Base-by-base conservation (phyloP, 2,113 vertebrate genomes). In the Rostratula benghalensis region DNA sequence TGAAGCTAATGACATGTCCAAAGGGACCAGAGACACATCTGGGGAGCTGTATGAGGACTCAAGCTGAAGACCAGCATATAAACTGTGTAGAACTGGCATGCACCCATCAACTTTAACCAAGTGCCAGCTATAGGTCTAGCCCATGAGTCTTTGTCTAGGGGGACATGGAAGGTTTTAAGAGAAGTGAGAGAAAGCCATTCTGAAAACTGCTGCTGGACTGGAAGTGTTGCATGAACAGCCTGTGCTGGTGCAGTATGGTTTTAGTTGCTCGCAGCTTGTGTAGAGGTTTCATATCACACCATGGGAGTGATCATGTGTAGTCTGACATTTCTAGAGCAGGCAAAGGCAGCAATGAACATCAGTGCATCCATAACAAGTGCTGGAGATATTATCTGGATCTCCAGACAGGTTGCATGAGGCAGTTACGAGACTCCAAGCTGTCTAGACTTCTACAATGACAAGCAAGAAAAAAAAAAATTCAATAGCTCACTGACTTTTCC, bases 251-350 rank as follows among this genome's bases (percentile, higher is more conserved):
- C 33, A n/a, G 48, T 1, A 9, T 24, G 37, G 77, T 93, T 91
- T 89, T 76, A 65, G 68, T 4, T 81, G 60, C 60, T 70, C 1
- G 0, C 46, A 81, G 31, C 57, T 83, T 83, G 59, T 30, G 17
- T 23, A 3, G 28, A 61, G 53, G 79, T 76, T 93, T 86, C 21
- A 3, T 10, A 24, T 37, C 64, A 64, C 69, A 82, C 33, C 68
- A 64, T 4, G 2, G 77, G 64, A 46, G 46, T 56, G 35, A 10
- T 9, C 0, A 0, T 13, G 20, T 6, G 48, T 14, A 78, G n/a
- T n/a, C 64, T 87, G 86, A 78, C 64, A 33, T 78, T 89, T 79
- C 69, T 51, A 56, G 93, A 92, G 87, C 51, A 90, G 35, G 43
- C 30, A 84, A 48, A 89, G 37, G 45, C 31, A 81, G 69, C 35